phyloP scores from a whole-genome alignment of 2,797 vertebrate genomes.

The Acanthis flammea region DNA sequence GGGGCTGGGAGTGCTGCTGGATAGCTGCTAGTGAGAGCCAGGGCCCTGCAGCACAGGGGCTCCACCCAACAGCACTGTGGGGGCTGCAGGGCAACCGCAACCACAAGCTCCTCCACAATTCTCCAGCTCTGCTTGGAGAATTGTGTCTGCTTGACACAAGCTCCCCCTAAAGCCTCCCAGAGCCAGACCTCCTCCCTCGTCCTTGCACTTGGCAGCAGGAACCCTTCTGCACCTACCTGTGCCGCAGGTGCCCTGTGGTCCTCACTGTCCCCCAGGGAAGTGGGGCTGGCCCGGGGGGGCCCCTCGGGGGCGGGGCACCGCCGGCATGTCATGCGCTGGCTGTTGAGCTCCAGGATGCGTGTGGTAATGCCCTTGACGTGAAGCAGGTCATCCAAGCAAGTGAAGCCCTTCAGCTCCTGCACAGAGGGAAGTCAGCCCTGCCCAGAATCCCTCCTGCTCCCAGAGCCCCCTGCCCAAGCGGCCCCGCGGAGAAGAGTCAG shows the following conservation, averaged over 20 bases:
- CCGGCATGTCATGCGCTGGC: conserved; percentile 51
- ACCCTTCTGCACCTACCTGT: neutral
- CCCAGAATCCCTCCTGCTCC: neutral
- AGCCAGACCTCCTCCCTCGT: neutral
- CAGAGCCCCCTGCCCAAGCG: neutral
- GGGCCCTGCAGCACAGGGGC: neutral
- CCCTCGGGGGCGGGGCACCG: neutral
- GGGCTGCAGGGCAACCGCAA: neutral
- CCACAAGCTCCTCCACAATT: neutral
- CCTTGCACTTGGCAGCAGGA: neutral
- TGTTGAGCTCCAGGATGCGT: conserved; percentile 65
- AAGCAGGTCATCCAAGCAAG: conserved; percentile 60
- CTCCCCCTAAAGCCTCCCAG: neutral
- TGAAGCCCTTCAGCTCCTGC: conserved; percentile 66
- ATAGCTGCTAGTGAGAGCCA: neutral
- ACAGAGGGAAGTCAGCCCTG: neutral
- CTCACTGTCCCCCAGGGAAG: neutral
- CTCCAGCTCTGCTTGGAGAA: neutral
- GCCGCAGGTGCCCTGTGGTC: neutral
- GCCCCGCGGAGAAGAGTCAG: neutral
- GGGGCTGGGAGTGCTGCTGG: neutral
- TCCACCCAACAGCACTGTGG: neutral
- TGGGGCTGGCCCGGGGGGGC: neutral
- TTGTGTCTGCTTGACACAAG: neutral
- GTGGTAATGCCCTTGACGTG: conserved; percentile 65